Conservation (phyloP, 1,140 invertebrate genomes). For the Vanessa tameamea region DNA sequence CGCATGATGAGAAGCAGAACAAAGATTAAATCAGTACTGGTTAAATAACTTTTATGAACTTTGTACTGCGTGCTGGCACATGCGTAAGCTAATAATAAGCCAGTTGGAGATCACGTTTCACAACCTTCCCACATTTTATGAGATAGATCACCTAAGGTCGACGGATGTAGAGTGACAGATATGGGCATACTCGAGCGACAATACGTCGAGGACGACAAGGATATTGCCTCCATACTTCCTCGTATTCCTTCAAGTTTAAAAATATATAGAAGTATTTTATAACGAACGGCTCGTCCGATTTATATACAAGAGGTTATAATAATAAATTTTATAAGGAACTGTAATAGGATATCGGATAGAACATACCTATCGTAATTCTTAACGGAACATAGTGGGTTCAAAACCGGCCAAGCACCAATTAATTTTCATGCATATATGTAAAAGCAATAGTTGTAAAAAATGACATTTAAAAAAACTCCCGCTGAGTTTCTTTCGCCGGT, state of each 20-base stretch:
- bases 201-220: conserved; percentile 21
- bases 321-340: too few relatives aligned
- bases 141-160: conserved; percentile 35
- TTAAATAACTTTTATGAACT: neutral
- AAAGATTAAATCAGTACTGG: conserved; percentile 1
- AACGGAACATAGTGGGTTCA: too few relatives aligned
- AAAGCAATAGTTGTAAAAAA: too few relatives aligned
- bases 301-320: neutral
- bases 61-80: conserved; percentile 11
- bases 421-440: too few relatives aligned
- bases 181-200: conserved; percentile 22
- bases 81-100: conserved; percentile 27
- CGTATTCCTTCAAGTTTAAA: neutral
- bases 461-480: too few relatives aligned
- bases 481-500: too few relatives aligned
- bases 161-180: conserved; percentile 24
- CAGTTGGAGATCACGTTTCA: conserved; percentile 27
- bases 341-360: too few relatives aligned
- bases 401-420: too few relatives aligned
- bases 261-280: neutral
- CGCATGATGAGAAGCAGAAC: neutral
- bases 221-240: neutral
- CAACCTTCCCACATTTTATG: conserved; percentile 34
- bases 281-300: neutral
- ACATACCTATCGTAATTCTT: too few relatives aligned